Conservation (phyloP, 1,140 invertebrate genomes). For the Nephila pilipes region DNA sequence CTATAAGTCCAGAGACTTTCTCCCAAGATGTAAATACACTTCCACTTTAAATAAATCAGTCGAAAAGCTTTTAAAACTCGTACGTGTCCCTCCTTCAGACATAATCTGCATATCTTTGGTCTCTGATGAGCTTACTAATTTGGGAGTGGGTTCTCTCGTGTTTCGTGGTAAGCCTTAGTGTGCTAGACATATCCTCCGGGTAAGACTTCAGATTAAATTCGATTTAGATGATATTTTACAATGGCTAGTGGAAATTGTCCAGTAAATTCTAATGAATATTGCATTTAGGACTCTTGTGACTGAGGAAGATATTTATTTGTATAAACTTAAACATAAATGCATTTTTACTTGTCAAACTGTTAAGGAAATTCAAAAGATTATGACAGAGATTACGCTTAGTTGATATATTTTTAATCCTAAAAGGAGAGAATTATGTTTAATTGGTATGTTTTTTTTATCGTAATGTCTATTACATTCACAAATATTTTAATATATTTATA, state of each 20-base stretch:
- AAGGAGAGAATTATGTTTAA: too few relatives aligned
- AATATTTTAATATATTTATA: too few relatives aligned
- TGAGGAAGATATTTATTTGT: too few relatives aligned
- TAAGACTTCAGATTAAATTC: background rate
- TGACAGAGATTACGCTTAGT: too few relatives aligned
- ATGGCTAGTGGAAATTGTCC: background rate
- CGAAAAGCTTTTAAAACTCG: background rate
- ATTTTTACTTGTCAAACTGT: too few relatives aligned
- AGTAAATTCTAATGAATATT: background rate
- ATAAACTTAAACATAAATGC: too few relatives aligned
- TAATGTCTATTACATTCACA: too few relatives aligned
- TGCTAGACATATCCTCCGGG: background rate
- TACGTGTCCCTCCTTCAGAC: background rate
- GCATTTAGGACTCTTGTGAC: too few relatives aligned
- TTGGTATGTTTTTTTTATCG: too few relatives aligned
- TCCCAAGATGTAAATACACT: background rate
- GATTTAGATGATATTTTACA: background rate
- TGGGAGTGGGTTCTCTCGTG: background rate
- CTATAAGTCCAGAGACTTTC: background rate
- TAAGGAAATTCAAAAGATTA: too few relatives aligned
- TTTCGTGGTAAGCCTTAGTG: background rate
- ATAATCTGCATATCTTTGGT: background rate
- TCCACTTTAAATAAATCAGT: background rate
- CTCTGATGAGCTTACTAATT: constrained; percentile 11
- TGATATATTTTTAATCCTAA: too few relatives aligned